phyloP scores from a whole-genome alignment of 2,888 invertebrate species.

The Gnatocerus cornutus region DNA sequence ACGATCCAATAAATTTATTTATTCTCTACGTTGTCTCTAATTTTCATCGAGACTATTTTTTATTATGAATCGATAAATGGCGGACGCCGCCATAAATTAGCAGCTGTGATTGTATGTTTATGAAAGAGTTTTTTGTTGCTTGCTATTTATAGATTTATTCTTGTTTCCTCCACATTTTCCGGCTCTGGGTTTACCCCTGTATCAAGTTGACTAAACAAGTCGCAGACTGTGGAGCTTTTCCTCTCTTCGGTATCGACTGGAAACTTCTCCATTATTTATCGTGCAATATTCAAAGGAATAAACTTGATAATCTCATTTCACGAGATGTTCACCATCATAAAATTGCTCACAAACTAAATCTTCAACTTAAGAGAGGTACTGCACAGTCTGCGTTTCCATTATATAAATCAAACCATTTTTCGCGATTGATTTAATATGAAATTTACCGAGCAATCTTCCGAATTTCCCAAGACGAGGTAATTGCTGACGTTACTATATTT shows the following conservation, averaged over 20 bases:
- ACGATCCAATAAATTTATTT: too few relatives aligned
- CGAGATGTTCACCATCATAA: slow-evolving; percentile 3
- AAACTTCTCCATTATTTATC: slow-evolving; percentile 13
- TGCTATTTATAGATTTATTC: too few relatives aligned
- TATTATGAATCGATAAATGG: too few relatives aligned
- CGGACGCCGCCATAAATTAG: too few relatives aligned
- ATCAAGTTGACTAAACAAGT: slow-evolving; percentile 6
- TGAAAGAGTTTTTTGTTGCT: too few relatives aligned
- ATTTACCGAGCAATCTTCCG: slow-evolving; percentile 22
- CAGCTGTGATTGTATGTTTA: too few relatives aligned
- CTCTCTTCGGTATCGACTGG: slow-evolving; percentile 5
- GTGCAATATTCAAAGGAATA: slow-evolving; percentile 15
- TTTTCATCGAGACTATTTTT: too few relatives aligned
- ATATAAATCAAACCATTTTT: slow-evolving; percentile 27
- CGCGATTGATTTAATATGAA: slow-evolving; percentile 23
- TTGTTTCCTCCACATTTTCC: not conserved
- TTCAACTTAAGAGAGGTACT: slow-evolving; percentile 15
- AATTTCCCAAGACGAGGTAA: slow-evolving; percentile 37
- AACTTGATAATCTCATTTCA: slow-evolving; percentile 25
- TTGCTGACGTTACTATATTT: slow-evolving; percentile 36
- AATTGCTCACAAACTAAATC: slow-evolving; percentile 18
- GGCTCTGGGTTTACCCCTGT: not conserved
- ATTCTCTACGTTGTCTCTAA: too few relatives aligned
- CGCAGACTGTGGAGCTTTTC: slow-evolving; percentile 1
- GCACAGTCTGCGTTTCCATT: slow-evolving; percentile 23